Evolutionary conservation across 2,113 vertebrate species (phyloP), one percentile per base, ranked within the genome.

Genomic region (Podarcis raffonei): DNA sequence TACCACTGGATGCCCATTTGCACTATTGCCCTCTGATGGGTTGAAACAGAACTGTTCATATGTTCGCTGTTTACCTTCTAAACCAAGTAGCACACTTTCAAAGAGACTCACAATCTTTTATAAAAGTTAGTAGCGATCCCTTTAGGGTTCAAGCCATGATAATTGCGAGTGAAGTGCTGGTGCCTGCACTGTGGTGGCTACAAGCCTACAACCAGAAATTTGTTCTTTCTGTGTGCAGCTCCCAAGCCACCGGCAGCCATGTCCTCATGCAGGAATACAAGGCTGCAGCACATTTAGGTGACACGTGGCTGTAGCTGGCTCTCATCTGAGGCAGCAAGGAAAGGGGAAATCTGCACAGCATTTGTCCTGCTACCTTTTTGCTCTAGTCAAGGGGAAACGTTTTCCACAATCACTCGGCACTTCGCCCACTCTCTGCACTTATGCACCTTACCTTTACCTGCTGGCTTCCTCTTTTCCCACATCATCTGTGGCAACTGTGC

Each of bases 21-120:
- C 91, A 90, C 87, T 88, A 90, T 92, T 94, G 93, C 90, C 93
- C 93, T 95, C 92, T 94, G 92, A 93, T 83, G 92, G 91, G 87
- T 91, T 93, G 91, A 95, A 93, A 94, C 87, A 89, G 69, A 87
- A 4, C 76, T 27, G 83, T 76, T 80, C 0, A 0, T 79, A 74
- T 84, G 39, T 71, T 82, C 66, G 13, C 57, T 0, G 71, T 90
- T 72, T 12, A 6, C 87, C 74, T 78, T 71, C 13, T 23, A 7
- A 0, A 0, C 85, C 81, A 72, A 69, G 76, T 3, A 0, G 3
- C 0, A 23, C 0, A 0, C 62, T 87, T 27, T 32, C 48, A n/a
- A 69, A 79, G 37, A 20, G 7, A 7, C 23, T 75, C 18, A 8
- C 0, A 0, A 32, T 93, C 42, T 85, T 59, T 71, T 0, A 0